A percentile compares a stretch with the other conserved stretches of the same genome.
Evolutionary conservation across 2,888 invertebrate genomes (phyloP).

Genomic region (Oscheius onirici): DNA sequence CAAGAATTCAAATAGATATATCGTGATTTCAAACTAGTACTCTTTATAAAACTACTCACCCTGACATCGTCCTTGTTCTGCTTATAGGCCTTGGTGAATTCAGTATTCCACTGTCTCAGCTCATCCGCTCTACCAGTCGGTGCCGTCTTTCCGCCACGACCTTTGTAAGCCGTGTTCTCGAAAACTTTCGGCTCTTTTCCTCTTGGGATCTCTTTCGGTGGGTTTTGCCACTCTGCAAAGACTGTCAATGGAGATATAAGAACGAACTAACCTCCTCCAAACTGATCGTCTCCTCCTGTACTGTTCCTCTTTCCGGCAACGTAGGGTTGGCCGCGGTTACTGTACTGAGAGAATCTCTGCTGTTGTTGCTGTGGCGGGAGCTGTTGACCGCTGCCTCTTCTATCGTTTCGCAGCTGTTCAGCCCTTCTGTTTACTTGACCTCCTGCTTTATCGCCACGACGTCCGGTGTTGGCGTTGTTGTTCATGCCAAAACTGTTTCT

Average conservation of each 20-base stretch:
- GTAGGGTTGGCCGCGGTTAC: conserved; percentile 1
- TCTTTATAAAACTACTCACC: neutral
- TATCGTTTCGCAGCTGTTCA: conserved; percentile 39
- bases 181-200: conserved; percentile 6
- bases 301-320: conserved; percentile 13
- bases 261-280: conserved; percentile 16
- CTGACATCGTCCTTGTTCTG: conserved; percentile 1
- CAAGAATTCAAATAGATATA: too few species aligned
- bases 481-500: conserved; percentile 1
- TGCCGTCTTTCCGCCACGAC: neutral
- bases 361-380: neutral
- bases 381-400: conserved; percentile 28
- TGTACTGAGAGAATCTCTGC: neutral
- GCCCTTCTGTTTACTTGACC: conserved; percentile 40
- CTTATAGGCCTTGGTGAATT: conserved; percentile 15
- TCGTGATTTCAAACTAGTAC: too few species aligned
- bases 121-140: neutral
- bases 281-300: conserved; percentile 17
- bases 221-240: conserved; percentile 17
- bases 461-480: conserved; percentile 1
- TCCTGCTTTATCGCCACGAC: neutral
- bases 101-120: conserved; percentile 14
- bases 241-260: neutral
- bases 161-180: conserved; percentile 16
- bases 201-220: neutral